phyloP scores from a whole-genome alignment of 2,797 vertebrate genomes.

The Apogon talboti region DNA sequence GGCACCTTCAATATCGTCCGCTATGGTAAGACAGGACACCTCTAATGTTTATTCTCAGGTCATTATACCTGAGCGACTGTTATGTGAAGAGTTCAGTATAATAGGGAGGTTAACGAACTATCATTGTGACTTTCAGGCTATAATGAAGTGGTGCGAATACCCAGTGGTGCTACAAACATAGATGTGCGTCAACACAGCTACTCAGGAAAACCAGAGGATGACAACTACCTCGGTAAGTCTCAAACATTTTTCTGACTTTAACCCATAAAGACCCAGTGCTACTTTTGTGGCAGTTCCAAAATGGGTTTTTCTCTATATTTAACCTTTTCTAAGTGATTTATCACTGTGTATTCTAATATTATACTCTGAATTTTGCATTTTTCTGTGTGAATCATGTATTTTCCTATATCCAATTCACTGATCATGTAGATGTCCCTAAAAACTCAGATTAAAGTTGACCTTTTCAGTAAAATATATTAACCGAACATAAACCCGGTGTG shows the following conservation, averaged over 20 bases:
- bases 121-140: conserved; percentile 86
- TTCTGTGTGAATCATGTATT: too few species aligned
- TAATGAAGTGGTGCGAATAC: conserved; percentile 94
- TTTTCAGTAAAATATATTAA: too few species aligned
- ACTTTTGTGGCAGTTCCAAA: too few species aligned
- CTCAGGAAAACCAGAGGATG: conserved; percentile 97
- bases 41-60: neutral
- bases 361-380: too few species aligned
- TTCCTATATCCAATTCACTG: too few species aligned
- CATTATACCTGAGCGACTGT: conserved; percentile 10
- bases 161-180: conserved; percentile 96
- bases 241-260: neutral
- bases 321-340: too few species aligned
- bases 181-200: conserved; percentile 98
- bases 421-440: too few species aligned
- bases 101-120: conserved; percentile 20
- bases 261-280: too few species aligned
- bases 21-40: conserved; percentile 89
- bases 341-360: too few species aligned
- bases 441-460: too few species aligned
- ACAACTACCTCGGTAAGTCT: conserved; percentile 98
- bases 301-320: too few species aligned
- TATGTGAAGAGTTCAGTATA: neutral
- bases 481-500: too few species aligned
- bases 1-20: conserved; percentile 95